Base-by-base conservation (phyloP, 2,797 vertebrate genomes). In the Dendrocincla tyrannina region DNA sequence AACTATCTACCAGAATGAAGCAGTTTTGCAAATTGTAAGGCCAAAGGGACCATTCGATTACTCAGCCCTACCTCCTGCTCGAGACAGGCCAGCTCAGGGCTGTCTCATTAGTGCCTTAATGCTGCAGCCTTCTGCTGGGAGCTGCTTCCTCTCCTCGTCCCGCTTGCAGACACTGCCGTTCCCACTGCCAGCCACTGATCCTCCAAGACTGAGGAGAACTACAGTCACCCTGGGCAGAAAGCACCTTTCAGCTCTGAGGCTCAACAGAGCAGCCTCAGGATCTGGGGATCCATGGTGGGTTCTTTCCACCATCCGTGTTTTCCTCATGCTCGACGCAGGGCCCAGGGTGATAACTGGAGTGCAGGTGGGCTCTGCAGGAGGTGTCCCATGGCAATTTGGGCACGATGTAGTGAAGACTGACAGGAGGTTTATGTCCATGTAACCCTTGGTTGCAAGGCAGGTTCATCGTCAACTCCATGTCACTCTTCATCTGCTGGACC, bases 1-100 rank as follows among this genome's bases (percentile, higher is more conserved):
- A 92, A 17, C 82, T 89, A 94, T 96, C 92, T 91, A 91, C 82
- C 79, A 89, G 75, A 96, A 94, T 78, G 92, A 93, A 95, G 55
- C 53, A 69, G 85, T 94, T 94, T 78, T 87, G 75, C 93, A 92
- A 94, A 91, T 75, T 63, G 87, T 60, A 64, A 83, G 91, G 92
- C 95, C 58, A 15, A 96, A 78, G 95, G 87, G 92, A 93, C 87
- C 73, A 25, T 44, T 85, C 68, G 87, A 92, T 96, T 95, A 81
- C n/a, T 7, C 88, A 62, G 86, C 15, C 84, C 82, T 85, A 44
- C 92, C 89, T 91, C 82, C 93, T 58, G 92, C 7, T 32, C 2
- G 9, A 91, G 94, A 68, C 81, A 80, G 94, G 41, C 88, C 93
- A 87, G 88, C 91, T 69, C 93, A 32, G 32, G 7, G 2, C 81